These are phyloP conservation scores for Myiothlypis chrysogaster DNA, from an alignment of 2,797 vertebrate genomes.

Conservation along the genomic window DNA sequence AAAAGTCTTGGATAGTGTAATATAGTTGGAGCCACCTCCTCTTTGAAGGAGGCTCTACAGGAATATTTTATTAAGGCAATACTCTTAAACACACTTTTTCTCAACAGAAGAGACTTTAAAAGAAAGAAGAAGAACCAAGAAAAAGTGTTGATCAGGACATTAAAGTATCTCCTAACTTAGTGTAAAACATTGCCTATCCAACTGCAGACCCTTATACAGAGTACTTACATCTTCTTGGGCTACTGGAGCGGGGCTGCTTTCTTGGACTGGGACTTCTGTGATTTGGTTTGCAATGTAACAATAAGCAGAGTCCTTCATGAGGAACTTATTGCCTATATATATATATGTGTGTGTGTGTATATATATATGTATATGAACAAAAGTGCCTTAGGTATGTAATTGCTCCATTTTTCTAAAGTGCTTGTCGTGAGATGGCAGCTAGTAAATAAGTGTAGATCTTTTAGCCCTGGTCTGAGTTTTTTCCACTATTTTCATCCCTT, in stretches of 20 bases:
- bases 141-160: background rate
- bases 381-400: background rate
- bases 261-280: background rate
- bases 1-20: background rate
- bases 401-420: background rate
- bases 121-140: background rate
- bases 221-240: background rate
- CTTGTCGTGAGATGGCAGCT: background rate
- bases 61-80: background rate
- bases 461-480: background rate
- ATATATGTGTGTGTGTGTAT: too few relatives aligned
- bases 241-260: background rate
- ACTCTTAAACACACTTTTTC: background rate
- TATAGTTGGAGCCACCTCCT: background rate
- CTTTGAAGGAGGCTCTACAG: background rate
- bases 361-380: background rate
- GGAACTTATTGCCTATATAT: background rate
- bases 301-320: background rate
- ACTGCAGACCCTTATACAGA: background rate
- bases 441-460: background rate
- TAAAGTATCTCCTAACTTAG: background rate
- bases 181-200: background rate
- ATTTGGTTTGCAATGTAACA: background rate
- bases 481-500: slow-evolving; percentile 2
- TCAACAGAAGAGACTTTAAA: background rate